Evolutionary conservation across 2,797 vertebrate genomes (phyloP), one percentile per base, ranked within the genome.

Genomic region (Champsocephalus gunnari): DNA sequence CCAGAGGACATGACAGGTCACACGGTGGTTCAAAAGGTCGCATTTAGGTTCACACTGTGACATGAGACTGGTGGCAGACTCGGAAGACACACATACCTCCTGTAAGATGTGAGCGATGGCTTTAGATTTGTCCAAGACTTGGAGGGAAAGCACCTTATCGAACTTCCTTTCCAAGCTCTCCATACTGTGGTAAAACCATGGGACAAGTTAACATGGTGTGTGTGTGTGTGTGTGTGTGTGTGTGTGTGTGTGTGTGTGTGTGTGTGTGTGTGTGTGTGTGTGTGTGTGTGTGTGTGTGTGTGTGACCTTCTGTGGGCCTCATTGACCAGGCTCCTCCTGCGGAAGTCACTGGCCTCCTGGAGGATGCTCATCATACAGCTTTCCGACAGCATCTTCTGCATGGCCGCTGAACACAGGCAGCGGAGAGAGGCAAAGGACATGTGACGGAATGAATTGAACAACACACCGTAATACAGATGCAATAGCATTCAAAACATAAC

Each of bases 381-480:
- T 85, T 99, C 97, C 0, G 96, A 94, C 82, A 99, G 88, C 98
- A 98, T 97, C 90, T 97, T 96, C 86, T 98, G 96, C 98, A 99
- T 99, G 80, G 98, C 98, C 45, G 92, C 98, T 99, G 79, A 11
- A 67, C 55, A 71, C 51, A 77, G 1, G 75, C 3, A 71, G 12
- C 51, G 17, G 3, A 7, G 41, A 10, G 10, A 58, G 9, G 34
- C 28, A 28, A 41, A 28, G 12, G 24, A 71, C 19, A 17, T 16
- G 28, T 47, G 7, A 51, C 9, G 2, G 21, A 56, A 55, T 8
- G 12, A 54, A 55, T 24, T 59, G 9, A 12, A 32, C 34, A n/a
- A 51, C 53, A 56, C 5, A 11, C 14, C 48, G 60, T 11, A 6
- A 7, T 13, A 7, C 4, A 24, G 54, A 12, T 16, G 17, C 43